Conservation (phyloP, 2,113 vertebrate species). For the Triplophysa rosa region DNA sequence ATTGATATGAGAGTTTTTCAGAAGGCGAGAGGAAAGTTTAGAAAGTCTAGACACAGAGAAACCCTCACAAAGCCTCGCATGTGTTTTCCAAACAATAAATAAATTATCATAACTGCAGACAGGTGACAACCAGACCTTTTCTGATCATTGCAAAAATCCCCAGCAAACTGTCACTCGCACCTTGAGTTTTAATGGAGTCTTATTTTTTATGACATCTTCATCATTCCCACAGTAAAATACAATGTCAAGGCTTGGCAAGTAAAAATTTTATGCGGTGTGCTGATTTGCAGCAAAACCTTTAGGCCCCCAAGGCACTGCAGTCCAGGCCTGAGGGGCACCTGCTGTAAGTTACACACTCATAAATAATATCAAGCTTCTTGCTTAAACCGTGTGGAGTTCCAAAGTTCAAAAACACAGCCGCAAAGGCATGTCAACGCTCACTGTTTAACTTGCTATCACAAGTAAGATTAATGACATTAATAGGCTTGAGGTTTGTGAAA, state of each 20-base stretch:
- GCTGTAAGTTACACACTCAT: constrained; percentile 42
- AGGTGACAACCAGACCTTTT: constrained; percentile 26
- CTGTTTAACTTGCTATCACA: constrained; percentile 12
- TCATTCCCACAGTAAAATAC: constrained; percentile 48
- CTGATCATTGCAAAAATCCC: constrained; percentile 33
- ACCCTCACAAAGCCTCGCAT: not conserved
- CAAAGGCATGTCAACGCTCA: constrained; percentile 23
- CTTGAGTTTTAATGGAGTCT: constrained; percentile 36
- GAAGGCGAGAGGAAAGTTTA: not conserved
- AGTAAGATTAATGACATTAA: constrained; percentile 44
- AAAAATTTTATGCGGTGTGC: constrained; percentile 32
- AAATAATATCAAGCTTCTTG: constrained; percentile 27
- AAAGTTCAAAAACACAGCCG: not conserved
- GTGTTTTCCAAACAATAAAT: constrained; percentile 14
- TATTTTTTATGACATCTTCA: constrained; percentile 52
- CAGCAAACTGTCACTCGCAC: constrained; percentile 22
- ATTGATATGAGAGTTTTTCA: constrained; percentile 31
- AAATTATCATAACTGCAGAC: constrained; percentile 35
- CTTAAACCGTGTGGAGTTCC: constrained; percentile 3
- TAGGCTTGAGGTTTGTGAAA: not conserved
- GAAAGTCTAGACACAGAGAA: constrained; percentile 14
- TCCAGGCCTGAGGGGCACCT: constrained; percentile 34
- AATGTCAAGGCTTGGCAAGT: constrained; percentile 34
- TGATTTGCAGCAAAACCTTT: constrained; percentile 53
- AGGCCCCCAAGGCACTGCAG: constrained; percentile 34